Conservation (phyloP, 30 jellyfish, hydroid and myxozoan genomes). For the Aurelia coerulea region DNA sequence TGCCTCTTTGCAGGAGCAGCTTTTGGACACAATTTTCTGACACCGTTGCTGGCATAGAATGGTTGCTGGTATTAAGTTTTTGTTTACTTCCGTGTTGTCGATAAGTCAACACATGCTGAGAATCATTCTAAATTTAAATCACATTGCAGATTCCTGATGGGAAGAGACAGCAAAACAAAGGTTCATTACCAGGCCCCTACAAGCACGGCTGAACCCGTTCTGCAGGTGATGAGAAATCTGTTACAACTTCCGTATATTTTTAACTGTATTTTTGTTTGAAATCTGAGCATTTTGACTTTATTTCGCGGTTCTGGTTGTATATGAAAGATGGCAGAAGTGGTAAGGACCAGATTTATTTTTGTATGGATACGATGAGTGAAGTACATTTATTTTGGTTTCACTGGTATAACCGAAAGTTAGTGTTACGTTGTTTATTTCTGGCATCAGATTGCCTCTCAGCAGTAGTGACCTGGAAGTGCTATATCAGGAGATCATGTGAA, state of each 20-base stretch:
- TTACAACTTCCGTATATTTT: slow-evolving; percentile 21
- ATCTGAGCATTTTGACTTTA: neutral
- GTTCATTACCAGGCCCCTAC: slow-evolving; percentile 80
- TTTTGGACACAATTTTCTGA: neutral
- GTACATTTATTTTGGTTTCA: too few relatives aligned
- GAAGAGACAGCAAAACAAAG: slow-evolving; percentile 77
- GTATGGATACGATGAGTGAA: neutral
- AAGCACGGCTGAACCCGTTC: slow-evolving; percentile 56
- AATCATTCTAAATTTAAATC: neutral
- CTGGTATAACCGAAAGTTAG: too few relatives aligned
- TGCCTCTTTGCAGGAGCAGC: neutral
- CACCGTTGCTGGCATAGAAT: too few relatives aligned
- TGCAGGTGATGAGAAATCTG: slow-evolving; percentile 61
- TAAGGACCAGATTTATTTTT: neutral
- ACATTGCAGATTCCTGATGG: slow-evolving; percentile 84
- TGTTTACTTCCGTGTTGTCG: slow-evolving; percentile 35
- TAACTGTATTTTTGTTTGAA: neutral
- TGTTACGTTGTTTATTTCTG: too few relatives aligned
- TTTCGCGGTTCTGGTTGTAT: neutral
- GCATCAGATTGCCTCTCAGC: too few relatives aligned
- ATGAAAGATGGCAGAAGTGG: neutral
- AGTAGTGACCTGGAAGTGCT: too few relatives aligned
- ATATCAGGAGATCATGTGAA: too few relatives aligned
- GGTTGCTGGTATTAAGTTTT: neutral
- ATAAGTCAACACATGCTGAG: neutral